Conservation (phyloP, 2,797 vertebrate genomes). For the Lithobates pipiens region DNA sequence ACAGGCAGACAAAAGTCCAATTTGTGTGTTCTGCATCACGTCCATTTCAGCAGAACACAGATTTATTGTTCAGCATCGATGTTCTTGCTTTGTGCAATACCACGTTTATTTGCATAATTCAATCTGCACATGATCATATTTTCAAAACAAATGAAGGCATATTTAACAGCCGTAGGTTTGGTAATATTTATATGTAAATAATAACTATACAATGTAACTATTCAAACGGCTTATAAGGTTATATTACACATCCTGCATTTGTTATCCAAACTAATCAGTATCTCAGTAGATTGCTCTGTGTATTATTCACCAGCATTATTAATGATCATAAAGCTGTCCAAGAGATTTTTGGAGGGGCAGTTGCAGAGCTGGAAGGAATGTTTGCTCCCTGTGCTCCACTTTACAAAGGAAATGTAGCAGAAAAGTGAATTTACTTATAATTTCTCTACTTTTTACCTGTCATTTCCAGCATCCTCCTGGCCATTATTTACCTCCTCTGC, state of each 20-base stretch:
- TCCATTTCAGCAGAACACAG: neutral
- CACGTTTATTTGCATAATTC: neutral
- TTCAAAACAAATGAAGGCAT: neutral
- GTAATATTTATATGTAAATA: constrained; percentile 25
- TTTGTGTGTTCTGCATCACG: too few relatives aligned
- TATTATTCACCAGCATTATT: neutral
- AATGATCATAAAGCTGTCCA: neutral
- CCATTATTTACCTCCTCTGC: too few relatives aligned
- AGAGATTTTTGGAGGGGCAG: neutral
- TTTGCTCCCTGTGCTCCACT: too few relatives aligned
- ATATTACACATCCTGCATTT: neutral
- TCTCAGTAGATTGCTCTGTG: neutral
- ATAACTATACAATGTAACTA: constrained; percentile 5
- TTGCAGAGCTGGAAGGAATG: neutral
- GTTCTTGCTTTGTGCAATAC: neutral
- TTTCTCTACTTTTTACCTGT: too few relatives aligned
- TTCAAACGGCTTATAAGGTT: neutral
- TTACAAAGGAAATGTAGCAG: too few relatives aligned
- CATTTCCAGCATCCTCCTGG: neutral
- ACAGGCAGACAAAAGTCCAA: too few relatives aligned
- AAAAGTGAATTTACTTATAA: too few relatives aligned
- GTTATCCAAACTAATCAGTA: neutral
- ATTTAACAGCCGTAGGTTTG: neutral
- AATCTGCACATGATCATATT: neutral
- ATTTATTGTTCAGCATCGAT: neutral